A percentile compares a stretch with the other conserved stretches of the same genome.
Conservation (phyloP, 2,113 vertebrate species). For the Suricata suricatta region DNA sequence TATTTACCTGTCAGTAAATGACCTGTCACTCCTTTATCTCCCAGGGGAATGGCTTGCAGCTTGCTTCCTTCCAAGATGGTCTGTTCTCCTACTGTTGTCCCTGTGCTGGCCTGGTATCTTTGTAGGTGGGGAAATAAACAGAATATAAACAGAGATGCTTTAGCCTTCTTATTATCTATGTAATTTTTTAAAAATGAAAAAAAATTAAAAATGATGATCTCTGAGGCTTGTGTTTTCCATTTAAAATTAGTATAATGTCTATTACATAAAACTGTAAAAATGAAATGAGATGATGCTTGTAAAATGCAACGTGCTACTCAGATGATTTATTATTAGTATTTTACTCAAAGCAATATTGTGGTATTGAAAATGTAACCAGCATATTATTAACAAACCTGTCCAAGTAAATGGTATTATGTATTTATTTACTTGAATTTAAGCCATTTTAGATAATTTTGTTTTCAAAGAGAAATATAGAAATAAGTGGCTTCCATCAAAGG, state of each 20-base stretch:
- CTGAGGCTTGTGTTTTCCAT: neutral
- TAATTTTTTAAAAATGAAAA: neutral
- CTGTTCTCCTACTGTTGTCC: neutral
- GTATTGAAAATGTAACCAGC: neutral
- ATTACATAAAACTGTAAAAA: neutral
- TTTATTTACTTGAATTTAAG: neutral
- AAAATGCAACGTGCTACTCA: neutral
- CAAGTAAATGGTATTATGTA: neutral
- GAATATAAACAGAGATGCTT: neutral
- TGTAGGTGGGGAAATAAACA: neutral
- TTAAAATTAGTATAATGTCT: neutral
- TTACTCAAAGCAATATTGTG: neutral
- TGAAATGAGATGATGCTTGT: neutral
- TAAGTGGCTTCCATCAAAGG: neutral
- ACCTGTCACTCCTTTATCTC: neutral
- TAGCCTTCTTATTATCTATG: neutral
- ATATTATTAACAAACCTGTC: neutral
- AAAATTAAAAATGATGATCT: neutral
- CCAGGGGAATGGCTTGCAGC: neutral
- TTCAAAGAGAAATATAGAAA: neutral
- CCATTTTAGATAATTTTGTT: neutral
- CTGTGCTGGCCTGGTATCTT: neutral
- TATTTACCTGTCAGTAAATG: neutral
- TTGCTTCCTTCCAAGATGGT: neutral
- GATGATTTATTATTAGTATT: neutral